These are phyloP conservation scores for Eumaeus atala DNA, from an alignment of 1,140 invertebrate genomes.

Conservation along the genomic window DNA sequence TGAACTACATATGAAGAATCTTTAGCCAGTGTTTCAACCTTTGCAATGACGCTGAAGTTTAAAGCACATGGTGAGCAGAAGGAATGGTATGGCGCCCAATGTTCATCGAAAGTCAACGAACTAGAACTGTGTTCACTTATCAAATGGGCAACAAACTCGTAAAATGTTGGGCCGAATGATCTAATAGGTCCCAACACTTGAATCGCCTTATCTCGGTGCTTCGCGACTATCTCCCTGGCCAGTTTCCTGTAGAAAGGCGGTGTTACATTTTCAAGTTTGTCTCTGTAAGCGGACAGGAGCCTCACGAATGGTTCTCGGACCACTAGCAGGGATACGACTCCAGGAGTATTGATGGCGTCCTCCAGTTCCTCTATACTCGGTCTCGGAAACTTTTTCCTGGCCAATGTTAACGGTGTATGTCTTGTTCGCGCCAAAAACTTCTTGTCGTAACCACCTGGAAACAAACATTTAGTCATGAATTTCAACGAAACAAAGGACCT, in stretches of 20 bases:
- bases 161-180: slow-evolving; percentile 78
- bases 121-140: slow-evolving; percentile 63
- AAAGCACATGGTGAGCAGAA: slow-evolving; percentile 85
- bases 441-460: slow-evolving; percentile 76
- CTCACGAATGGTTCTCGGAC: slow-evolving; percentile 94
- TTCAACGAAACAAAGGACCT: too few species aligned
- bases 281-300: slow-evolving; percentile 90
- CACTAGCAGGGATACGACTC: slow-evolving; percentile 83
- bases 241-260: slow-evolving; percentile 82
- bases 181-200: slow-evolving; percentile 54
- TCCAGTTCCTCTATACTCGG: slow-evolving; percentile 74
- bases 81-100: slow-evolving; percentile 83
- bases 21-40: slow-evolving; percentile 81
- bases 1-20: slow-evolving; percentile 82
- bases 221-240: slow-evolving; percentile 78
- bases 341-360: slow-evolving; percentile 68
- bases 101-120: slow-evolving; percentile 76
- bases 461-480: neutral
- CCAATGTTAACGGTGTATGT: slow-evolving; percentile 76
- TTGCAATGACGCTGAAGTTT: slow-evolving; percentile 77
- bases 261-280: slow-evolving; percentile 86
- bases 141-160: slow-evolving; percentile 81
- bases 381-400: slow-evolving; percentile 76
- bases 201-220: slow-evolving; percentile 64
- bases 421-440: slow-evolving; percentile 75